These are phyloP conservation scores for Nymphicus hollandicus DNA, from an alignment of 2,113 vertebrate species.

Conservation along the genomic window DNA sequence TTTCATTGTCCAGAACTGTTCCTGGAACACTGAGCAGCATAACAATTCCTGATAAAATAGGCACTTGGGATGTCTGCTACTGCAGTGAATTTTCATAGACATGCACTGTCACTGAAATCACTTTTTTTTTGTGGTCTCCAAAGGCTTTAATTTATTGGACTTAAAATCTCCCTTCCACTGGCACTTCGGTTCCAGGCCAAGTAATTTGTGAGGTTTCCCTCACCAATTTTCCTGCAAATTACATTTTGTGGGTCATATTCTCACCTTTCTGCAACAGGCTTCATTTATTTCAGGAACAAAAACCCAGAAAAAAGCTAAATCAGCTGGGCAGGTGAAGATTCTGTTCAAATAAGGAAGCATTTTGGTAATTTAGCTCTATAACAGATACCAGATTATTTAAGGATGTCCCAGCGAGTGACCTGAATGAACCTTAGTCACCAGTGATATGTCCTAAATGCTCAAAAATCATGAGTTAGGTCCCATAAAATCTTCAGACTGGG, in stretches of 20 bases:
- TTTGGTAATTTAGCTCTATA: not conserved
- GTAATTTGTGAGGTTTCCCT: not conserved
- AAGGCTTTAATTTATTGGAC: not conserved
- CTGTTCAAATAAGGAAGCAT: not conserved
- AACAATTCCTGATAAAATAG: slow-evolving; percentile 21
- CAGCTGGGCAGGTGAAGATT: not conserved
- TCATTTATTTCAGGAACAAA: not conserved
- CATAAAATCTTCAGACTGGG: not conserved
- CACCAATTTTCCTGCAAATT: not conserved
- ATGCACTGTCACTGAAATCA: not conserved
- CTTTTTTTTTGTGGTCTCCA: not conserved
- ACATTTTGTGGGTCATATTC: not conserved
- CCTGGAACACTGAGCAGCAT: slow-evolving; percentile 28
- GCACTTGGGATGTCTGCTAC: not conserved
- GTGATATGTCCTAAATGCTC: not conserved
- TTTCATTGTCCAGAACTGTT: slow-evolving; percentile 21
- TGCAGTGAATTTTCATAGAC: slow-evolving; percentile 20
- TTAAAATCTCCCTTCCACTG: not conserved
- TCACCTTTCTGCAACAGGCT: not conserved
- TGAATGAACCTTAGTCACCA: not conserved
- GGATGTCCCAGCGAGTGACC: not conserved
- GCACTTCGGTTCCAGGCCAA: not conserved
- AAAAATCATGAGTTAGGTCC: not conserved
- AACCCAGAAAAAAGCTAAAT: not conserved
- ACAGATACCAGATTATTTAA: not conserved